Evolutionary conservation across 2,888 invertebrate genomes (phyloP).

Genomic region (Chrysodeixis includens): DNA sequence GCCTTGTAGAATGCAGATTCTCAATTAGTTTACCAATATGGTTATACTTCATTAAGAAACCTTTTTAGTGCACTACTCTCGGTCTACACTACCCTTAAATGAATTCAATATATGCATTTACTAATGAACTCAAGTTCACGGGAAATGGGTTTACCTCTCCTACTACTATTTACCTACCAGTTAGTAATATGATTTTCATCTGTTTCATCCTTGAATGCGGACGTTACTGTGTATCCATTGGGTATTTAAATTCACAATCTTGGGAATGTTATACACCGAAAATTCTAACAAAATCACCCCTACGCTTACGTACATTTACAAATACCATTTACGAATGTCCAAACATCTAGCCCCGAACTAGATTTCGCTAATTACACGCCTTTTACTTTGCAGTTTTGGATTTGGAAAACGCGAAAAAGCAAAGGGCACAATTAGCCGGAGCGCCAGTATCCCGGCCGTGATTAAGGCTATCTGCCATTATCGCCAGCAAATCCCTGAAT

Average conservation of each 20-base stretch:
- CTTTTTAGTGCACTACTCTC: too few relatives aligned
- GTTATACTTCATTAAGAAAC: too few relatives aligned
- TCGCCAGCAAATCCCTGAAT: constrained; percentile 61
- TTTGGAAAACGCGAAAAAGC: constrained; percentile 45
- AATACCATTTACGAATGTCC: constrained; percentile 11
- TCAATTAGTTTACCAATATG: too few relatives aligned
- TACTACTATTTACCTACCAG: too few relatives aligned
- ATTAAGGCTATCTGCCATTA: constrained; percentile 58
- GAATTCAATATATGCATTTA: too few relatives aligned
- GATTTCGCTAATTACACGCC: constrained; percentile 48
- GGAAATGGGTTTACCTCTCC: too few relatives aligned
- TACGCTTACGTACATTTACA: constrained; percentile 9
- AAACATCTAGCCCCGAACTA: constrained; percentile 22
- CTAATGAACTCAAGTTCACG: too few relatives aligned
- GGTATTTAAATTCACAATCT: background rate
- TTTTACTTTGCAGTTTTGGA: constrained; percentile 41
- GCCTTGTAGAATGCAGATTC: too few relatives aligned
- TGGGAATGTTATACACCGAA: background rate
- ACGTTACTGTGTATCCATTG: too few relatives aligned
- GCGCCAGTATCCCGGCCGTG: constrained; percentile 32
- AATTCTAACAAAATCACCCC: background rate
- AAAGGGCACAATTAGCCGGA: constrained; percentile 49
- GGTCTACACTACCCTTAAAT: too few relatives aligned
- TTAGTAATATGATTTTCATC: too few relatives aligned
- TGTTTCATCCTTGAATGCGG: too few relatives aligned